Conservation (phyloP, 2,797 vertebrate genomes). For the Lithobates pipiens region DNA sequence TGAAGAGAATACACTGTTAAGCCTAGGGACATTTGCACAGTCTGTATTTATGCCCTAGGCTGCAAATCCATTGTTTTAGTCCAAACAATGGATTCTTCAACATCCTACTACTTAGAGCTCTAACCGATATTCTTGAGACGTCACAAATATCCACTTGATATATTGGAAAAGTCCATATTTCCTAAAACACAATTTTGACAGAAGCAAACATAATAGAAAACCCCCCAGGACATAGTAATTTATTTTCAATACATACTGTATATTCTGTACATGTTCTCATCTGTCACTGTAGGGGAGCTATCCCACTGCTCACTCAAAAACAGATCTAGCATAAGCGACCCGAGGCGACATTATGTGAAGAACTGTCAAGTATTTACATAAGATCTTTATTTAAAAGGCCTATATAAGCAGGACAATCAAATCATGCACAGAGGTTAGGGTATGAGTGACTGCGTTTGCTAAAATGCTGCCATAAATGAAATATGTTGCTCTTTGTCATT, state of each 20-base stretch:
- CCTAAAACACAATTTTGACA: background rate
- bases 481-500: background rate
- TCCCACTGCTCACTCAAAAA: constrained; percentile 33
- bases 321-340: constrained; percentile 59
- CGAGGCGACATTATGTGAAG: background rate
- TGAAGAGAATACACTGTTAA: no score
- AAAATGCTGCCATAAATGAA: background rate
- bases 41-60: no score
- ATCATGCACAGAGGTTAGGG: constrained; percentile 12
- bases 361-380: constrained; percentile 45
- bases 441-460: background rate
- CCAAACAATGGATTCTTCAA: no score
- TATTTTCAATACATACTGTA: constrained; percentile 46
- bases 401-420: constrained; percentile 29
- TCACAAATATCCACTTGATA: background rate
- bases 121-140: no score
- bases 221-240: constrained; percentile 19
- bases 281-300: constrained; percentile 37
- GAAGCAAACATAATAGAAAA: background rate
- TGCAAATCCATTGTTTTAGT: no score
- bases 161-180: background rate
- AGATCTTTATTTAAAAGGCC: constrained; percentile 38
- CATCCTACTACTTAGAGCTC: no score
- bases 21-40: no score
- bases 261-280: constrained; percentile 26